Evolutionary conservation across 2,888 invertebrate genomes (phyloP), one percentile per base, ranked within the genome.

Genomic region (Aleiodes leptofemur): DNA sequence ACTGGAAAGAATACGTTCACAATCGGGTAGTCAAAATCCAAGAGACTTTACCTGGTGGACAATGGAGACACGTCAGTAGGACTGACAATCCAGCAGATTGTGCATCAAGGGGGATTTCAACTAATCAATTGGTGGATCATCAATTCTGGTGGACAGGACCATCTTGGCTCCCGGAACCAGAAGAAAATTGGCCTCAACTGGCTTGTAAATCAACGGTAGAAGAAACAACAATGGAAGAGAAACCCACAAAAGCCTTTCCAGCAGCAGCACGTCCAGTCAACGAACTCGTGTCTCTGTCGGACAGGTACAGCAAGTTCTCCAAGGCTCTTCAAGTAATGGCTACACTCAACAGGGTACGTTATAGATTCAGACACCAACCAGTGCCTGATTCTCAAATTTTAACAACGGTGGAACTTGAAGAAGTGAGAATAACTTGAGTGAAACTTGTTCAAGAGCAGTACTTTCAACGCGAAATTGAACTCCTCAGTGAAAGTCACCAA

Each of bases 1-100:
- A 73, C 0, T 81, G 80, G 80, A 80, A 80, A 38, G 81, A 80
- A 11, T 80, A 59, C 11, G 78, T 82, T 0, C 5, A 78, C 8
- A 82, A 82, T 38, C 16, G 79, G 3, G 81, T 80, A 0, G 11
- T 75, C 0, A 71, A 73, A n/a, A 79, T 81, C 29, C 79, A 79
- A 69, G 78, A 79, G 6, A 72, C 74, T 13, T 31, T 72, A 1
- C 23, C 69, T 0, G 2, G 16, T 0, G 73, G 57, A n/a, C 71
- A 68, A 0, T 82, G 78, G 76, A 53, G 11, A 34, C 38, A 61
- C 38, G 59, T 61, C 11, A 5, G 34, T 9, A 79, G 80, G 1
- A 73, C 48, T 4, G 14, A 14, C 8, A 80, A 82, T 29, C 78
- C 80, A 56, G 59, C 59, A 13, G 59, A 50, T 50, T 50, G 38